Conservation (phyloP, 1,140 invertebrate species). For the Diuraphis noxia region DNA sequence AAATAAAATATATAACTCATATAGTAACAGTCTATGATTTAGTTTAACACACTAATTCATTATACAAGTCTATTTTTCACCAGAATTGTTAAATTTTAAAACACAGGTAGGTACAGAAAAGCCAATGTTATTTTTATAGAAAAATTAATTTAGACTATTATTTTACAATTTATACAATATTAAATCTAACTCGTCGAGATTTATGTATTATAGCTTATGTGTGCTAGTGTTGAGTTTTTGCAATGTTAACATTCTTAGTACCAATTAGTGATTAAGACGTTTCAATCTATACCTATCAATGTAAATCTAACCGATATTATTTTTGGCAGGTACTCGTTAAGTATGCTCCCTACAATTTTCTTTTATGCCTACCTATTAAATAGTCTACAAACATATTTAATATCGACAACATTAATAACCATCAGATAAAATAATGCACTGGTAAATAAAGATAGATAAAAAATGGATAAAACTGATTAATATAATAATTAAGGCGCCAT, state of each 20-base stretch:
- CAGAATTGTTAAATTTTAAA: neutral
- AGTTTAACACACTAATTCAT: neutral
- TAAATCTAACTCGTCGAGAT: neutral
- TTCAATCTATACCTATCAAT: neutral
- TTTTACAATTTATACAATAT: neutral
- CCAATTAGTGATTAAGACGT: neutral
- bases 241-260: neutral
- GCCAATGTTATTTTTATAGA: neutral
- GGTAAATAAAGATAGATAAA: neutral
- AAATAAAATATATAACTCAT: neutral
- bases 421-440: neutral
- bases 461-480: neutral
- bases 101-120: neutral
- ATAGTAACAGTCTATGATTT: neutral
- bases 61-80: neutral
- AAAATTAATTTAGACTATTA: neutral
- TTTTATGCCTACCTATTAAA: neutral
- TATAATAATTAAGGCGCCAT: no score
- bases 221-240: neutral
- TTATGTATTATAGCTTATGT: neutral
- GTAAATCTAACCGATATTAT: neutral
- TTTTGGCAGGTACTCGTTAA: neutral
- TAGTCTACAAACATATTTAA: neutral
- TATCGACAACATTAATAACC: no score
- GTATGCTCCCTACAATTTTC: neutral